phyloP scores from a whole-genome alignment of 2,797 vertebrate species.

The Lepus townsendii region DNA sequence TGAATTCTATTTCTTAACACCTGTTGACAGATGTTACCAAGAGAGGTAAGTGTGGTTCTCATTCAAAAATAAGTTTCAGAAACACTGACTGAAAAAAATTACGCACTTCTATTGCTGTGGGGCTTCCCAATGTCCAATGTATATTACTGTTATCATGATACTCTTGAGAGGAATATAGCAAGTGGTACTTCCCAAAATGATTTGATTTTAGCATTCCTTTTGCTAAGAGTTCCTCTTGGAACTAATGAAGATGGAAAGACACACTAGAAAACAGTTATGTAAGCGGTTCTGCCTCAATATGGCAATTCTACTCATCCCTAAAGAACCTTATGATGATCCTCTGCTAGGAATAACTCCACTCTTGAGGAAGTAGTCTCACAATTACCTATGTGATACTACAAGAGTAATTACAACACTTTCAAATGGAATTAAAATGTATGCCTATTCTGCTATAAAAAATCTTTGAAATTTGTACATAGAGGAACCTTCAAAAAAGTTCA shows the following conservation, averaged over 20 bases:
- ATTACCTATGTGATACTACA: background rate
- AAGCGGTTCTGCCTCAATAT: background rate
- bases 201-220: background rate
- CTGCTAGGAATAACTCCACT: background rate
- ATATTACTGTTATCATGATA: background rate
- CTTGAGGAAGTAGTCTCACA: background rate
- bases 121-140: background rate
- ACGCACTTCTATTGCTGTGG: background rate
- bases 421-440: too few species aligned
- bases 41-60: background rate
- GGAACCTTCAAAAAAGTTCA: too few species aligned
- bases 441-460: too few species aligned
- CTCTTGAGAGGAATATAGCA: background rate
- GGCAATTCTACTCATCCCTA: background rate
- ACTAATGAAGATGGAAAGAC: background rate
- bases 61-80: background rate
- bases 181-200: background rate
- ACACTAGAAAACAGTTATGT: background rate
- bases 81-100: constrained; percentile 45
- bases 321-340: background rate
- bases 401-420: too few species aligned
- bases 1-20: background rate
- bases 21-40: constrained; percentile 9
- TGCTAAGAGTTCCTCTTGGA: background rate
- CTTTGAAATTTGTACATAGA: too few species aligned